A percentile compares a stretch with the other conserved stretches of the same genome.
Conservation (phyloP, 2,797 vertebrate genomes). For the Merluccius polli region DNA sequence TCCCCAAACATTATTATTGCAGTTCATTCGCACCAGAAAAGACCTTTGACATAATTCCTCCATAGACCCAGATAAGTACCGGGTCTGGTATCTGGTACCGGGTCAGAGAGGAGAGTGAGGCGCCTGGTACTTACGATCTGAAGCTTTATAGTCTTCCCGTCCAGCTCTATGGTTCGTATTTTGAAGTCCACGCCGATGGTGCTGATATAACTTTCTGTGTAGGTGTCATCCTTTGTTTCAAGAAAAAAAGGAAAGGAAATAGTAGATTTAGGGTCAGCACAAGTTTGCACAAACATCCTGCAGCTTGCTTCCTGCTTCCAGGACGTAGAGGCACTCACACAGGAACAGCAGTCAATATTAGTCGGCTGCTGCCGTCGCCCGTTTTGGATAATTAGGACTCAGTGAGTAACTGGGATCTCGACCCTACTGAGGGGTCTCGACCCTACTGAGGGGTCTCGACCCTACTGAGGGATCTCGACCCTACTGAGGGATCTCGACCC, state of each 20-base stretch:
- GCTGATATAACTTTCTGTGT: conserved; percentile 99
- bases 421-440: not conserved
- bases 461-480: not conserved
- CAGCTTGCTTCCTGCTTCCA: conserved; percentile 29
- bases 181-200: conserved; percentile 99
- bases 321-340: not conserved
- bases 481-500: not conserved
- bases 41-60: not conserved
- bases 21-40: not conserved
- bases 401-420: not conserved
- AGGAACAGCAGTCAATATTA: conserved; percentile 7
- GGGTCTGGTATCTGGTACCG: not conserved
- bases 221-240: conserved; percentile 89
- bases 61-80: not conserved
- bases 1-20: not conserved
- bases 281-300: conserved; percentile 25
- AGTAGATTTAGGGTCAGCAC: conserved; percentile 14
- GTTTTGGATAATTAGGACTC: not conserved
- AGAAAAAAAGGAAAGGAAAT: conserved; percentile 13
- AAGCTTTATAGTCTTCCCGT: conserved; percentile 99
- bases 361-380: not conserved
- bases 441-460: not conserved
- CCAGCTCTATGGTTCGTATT: conserved; percentile 99
- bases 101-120: not conserved
- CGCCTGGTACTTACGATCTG: conserved; percentile 88